Conservation (phyloP, 2,888 invertebrate species). For the Dorcus parallelipipedus region DNA sequence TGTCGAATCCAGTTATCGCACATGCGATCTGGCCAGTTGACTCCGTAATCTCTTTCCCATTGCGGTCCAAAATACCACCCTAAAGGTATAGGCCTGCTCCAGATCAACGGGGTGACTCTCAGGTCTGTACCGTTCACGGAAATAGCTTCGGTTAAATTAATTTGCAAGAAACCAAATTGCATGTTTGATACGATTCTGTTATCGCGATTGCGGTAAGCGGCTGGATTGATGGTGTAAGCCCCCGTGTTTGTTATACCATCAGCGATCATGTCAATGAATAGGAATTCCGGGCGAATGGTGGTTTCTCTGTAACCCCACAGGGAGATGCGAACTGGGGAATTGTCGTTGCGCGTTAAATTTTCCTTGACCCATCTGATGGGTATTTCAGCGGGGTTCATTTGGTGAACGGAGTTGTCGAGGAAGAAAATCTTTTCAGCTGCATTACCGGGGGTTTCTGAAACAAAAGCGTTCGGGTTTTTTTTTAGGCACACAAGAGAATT, state of each 20-base stretch:
- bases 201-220: slow-evolving; percentile 66
- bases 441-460: slow-evolving; percentile 79
- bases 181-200: slow-evolving; percentile 69
- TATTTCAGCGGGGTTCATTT: slow-evolving; percentile 70
- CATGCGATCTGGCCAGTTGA: slow-evolving; percentile 75
- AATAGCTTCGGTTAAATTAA: slow-evolving; percentile 77
- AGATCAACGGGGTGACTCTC: slow-evolving; percentile 58
- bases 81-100: slow-evolving; percentile 89
- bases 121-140: slow-evolving; percentile 44
- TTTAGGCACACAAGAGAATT: neutral
- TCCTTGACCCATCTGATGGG: slow-evolving; percentile 79
- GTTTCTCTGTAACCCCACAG: slow-evolving; percentile 88
- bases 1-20: slow-evolving; percentile 90
- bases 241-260: slow-evolving; percentile 56
- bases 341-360: slow-evolving; percentile 79
- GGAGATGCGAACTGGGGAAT: slow-evolving; percentile 75
- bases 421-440: slow-evolving; percentile 85
- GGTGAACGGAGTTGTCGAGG: slow-evolving; percentile 67
- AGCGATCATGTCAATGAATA: slow-evolving; percentile 76
- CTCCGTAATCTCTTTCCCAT: slow-evolving; percentile 79
- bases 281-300: slow-evolving; percentile 74
- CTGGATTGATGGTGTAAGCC: slow-evolving; percentile 68
- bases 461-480: neutral
- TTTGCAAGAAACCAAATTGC: slow-evolving; percentile 83
- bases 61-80: slow-evolving; percentile 91